These are phyloP conservation scores for Rhagium mordax DNA, from an alignment of 2,888 invertebrate species.

Conservation along the genomic window DNA sequence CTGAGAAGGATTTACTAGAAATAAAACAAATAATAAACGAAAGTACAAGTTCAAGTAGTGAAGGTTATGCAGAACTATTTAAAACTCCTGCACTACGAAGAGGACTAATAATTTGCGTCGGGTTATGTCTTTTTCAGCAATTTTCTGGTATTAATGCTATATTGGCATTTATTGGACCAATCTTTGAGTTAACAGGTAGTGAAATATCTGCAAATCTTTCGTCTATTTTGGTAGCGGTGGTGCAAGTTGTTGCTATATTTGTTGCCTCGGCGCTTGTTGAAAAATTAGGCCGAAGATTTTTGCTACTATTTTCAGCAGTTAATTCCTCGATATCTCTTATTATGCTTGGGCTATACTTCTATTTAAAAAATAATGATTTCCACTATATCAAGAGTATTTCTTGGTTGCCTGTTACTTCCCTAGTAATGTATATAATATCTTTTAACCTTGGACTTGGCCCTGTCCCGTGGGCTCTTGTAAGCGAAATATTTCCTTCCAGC, in stretches of 20 bases:
- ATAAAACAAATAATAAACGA: constrained; percentile 37
- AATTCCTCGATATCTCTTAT: constrained; percentile 78
- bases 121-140: constrained; percentile 87
- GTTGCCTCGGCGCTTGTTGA: constrained; percentile 83
- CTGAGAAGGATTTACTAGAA: constrained; percentile 44
- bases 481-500: constrained; percentile 84
- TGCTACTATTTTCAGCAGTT: constrained; percentile 79
- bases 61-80: constrained; percentile 30
- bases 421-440: constrained; percentile 80
- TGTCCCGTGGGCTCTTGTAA: constrained; percentile 85
- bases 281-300: constrained; percentile 78
- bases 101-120: constrained; percentile 80
- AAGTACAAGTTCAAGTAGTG: constrained; percentile 19
- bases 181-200: constrained; percentile 80
- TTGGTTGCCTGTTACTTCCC: constrained; percentile 80
- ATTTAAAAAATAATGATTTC: constrained; percentile 68
- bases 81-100: constrained; percentile 25
- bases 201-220: constrained; percentile 75
- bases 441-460: constrained; percentile 83
- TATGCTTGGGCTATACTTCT: constrained; percentile 74
- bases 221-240: constrained; percentile 83
- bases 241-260: constrained; percentile 80
- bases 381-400: constrained; percentile 66
- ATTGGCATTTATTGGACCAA: constrained; percentile 81
- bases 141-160: constrained; percentile 85